Conservation (phyloP, 35 echinoderm and acorn worm species). For the Acanthaster planci region DNA sequence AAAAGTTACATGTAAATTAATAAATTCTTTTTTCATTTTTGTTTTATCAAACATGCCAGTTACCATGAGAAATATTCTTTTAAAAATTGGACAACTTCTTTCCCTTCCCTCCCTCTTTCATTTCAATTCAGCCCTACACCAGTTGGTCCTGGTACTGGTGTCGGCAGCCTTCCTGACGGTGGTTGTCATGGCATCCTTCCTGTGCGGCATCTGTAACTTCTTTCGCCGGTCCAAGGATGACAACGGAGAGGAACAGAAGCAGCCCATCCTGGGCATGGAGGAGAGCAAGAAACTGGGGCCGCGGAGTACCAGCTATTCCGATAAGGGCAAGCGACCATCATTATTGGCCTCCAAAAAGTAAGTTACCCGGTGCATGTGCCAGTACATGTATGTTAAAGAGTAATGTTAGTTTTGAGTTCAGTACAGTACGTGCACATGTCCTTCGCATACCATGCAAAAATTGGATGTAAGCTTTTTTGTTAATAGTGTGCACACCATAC, state of each 20-base stretch:
- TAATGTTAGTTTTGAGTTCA: no score
- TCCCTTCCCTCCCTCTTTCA: background rate
- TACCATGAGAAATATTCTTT: no score
- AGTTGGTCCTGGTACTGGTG: slow-evolving; percentile 17
- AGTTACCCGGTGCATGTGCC: no score
- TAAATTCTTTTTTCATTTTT: background rate
- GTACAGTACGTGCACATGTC: no score
- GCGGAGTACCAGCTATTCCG: background rate
- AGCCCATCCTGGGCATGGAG: slow-evolving; percentile 39
- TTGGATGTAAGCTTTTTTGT: no score
- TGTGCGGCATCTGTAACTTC: slow-evolving; percentile 50
- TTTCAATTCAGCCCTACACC: slow-evolving; percentile 11
- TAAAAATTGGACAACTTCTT: no score
- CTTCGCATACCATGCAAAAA: no score
- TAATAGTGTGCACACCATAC: no score
- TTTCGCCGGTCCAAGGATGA: slow-evolving; percentile 40
- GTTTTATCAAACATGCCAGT: no score
- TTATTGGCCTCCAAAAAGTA: no score
- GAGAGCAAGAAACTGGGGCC: slow-evolving; percentile 22
- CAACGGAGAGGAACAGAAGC: slow-evolving; percentile 46
- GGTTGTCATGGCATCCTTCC: slow-evolving; percentile 1
- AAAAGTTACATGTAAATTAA: background rate
- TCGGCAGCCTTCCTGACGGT: slow-evolving; percentile 37
- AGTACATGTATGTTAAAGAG: no score
- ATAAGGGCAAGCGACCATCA: background rate